Percentiles rank a stretch among this genome's conserved stretches.
Evolutionary conservation across 2,888 invertebrate species (phyloP).

Genomic region (Sussaba pulchella): DNA sequence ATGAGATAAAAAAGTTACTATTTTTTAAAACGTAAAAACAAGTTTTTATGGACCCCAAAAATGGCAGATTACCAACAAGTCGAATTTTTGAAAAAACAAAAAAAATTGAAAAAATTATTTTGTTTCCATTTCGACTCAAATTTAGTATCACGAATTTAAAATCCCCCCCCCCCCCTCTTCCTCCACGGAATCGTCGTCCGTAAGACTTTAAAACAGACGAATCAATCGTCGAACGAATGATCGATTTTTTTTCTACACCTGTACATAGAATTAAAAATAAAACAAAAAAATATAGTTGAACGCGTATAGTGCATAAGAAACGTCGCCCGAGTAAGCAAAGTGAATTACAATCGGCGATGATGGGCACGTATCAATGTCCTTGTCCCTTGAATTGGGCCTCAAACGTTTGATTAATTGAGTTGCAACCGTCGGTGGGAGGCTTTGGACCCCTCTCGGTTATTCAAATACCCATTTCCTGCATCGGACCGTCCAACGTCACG

Average conservation of each 20-base stretch:
- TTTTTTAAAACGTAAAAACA: too few species aligned
- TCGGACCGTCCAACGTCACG: constrained; percentile 72
- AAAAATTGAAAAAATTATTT: too few species aligned
- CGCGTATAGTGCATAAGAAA: background rate
- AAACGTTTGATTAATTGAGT: constrained; percentile 80
- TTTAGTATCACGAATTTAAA: too few species aligned
- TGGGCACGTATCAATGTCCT: constrained; percentile 82
- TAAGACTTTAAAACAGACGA: constrained; percentile 2
- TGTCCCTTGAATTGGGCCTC: constrained; percentile 79
- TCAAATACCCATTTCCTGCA: constrained; percentile 83
- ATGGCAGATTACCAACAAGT: too few species aligned
- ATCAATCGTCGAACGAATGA: background rate
- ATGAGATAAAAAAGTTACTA: too few species aligned
- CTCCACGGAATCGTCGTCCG: too few species aligned
- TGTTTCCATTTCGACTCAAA: too few species aligned
- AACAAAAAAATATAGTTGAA: constrained; percentile 20
- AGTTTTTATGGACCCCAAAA: too few species aligned
- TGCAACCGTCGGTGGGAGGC: constrained; percentile 75
- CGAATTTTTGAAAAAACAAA: too few species aligned
- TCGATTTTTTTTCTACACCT: constrained; percentile 46
- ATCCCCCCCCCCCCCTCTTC: too few species aligned
- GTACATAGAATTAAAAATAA: constrained; percentile 48
- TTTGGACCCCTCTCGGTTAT: constrained; percentile 74
- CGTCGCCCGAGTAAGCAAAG: constrained; percentile 65
- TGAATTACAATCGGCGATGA: constrained; percentile 74